Conservation (phyloP, 1,140 invertebrate genomes). For the Pentalonia nigronervosa region DNA sequence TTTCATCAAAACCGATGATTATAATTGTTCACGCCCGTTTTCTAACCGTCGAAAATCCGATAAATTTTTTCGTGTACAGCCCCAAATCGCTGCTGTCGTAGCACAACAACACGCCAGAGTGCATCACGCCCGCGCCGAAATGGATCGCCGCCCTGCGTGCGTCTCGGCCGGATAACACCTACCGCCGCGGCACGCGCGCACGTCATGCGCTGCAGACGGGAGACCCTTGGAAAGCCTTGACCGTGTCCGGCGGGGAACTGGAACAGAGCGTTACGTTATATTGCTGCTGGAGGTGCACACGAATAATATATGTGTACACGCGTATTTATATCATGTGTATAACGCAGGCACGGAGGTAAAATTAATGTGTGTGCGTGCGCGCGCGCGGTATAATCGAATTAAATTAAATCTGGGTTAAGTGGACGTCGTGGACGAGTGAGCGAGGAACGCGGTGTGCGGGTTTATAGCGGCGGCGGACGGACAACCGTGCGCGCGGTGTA, state of each 20-base stretch:
- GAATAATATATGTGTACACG: not conserved
- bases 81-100: no score
- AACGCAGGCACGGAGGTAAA: not conserved
- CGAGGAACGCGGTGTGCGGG: not conserved
- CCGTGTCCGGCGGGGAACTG: conserved; percentile 6
- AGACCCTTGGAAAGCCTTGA: conserved; percentile 13
- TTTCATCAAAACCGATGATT: no score
- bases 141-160: not conserved
- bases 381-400: conserved; percentile 28
- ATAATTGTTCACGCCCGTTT: no score
- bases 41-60: no score
- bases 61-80: no score
- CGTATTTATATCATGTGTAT: not conserved
- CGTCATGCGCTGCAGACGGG: not conserved
- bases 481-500: not conserved
- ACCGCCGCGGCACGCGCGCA: not conserved
- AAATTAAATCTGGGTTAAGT: conserved; percentile 57
- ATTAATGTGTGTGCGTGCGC: not conserved
- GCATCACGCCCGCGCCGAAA: not conserved
- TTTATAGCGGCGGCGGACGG: not conserved
- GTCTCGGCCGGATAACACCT: not conserved
- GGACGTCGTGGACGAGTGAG: conserved; percentile 1
- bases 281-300: not conserved
- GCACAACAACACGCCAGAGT: no score
- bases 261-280: not conserved